phyloP scores from a whole-genome alignment of 1,140 invertebrate genomes.

The Drosophila arizonae region DNA sequence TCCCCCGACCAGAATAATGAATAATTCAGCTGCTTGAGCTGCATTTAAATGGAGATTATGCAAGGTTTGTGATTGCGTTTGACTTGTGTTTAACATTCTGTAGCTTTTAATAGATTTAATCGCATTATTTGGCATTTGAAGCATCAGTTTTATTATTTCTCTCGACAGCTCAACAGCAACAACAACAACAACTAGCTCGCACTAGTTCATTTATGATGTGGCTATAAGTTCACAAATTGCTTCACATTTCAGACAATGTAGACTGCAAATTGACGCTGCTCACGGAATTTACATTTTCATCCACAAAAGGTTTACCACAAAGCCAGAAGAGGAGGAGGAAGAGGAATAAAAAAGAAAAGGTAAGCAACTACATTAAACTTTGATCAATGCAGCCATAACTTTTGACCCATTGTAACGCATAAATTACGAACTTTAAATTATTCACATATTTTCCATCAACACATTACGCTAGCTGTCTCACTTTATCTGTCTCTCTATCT shows the following conservation, averaged over 20 bases:
- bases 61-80: no score
- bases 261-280: neutral
- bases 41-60: no score
- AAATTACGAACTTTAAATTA: neutral
- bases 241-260: neutral
- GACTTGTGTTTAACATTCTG: no score
- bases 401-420: neutral
- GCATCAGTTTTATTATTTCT: neutral
- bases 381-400: slow-evolving; percentile 7
- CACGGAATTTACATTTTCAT: neutral
- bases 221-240: neutral
- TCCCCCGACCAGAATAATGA: no score
- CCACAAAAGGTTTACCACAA: neutral
- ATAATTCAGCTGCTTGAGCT: no score
- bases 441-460: slow-evolving; percentile 2
- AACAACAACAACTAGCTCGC: no score
- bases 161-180: no score
- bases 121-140: no score
- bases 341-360: neutral
- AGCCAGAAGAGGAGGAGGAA: neutral
- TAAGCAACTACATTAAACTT: neutral
- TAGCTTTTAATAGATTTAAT: no score
- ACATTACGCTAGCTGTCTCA: no score
- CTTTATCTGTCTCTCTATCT: neutral
- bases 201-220: neutral